phyloP scores from a whole-genome alignment of 1,140 invertebrate genomes.

The Chironomus tepperi region DNA sequence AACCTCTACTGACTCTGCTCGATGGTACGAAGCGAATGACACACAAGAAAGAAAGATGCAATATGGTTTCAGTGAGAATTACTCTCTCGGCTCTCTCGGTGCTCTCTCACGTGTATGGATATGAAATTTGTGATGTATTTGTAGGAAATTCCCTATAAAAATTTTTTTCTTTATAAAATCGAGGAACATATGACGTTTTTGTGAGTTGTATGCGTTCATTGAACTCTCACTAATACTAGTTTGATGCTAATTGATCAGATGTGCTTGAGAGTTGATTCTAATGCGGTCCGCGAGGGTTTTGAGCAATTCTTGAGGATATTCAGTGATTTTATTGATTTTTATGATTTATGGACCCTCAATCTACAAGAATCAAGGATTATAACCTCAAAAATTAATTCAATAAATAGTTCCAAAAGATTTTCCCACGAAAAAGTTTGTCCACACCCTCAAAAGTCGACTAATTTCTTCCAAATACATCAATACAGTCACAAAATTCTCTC shows the following conservation, averaged over 20 bases:
- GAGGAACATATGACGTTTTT: neutral
- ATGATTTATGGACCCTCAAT: no score
- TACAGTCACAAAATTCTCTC: neutral
- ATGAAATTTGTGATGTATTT: neutral
- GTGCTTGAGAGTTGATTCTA: neutral
- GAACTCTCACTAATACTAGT: constrained; percentile 11
- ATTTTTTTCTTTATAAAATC: constrained; percentile 6
- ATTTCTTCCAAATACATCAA: neutral
- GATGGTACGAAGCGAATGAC: neutral
- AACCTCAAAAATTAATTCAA: neutral
- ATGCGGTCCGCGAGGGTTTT: neutral
- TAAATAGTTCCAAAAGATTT: neutral
- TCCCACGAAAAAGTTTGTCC: neutral
- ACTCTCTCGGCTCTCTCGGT: neutral
- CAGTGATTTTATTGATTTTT: neutral
- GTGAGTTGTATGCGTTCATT: constrained; percentile 17
- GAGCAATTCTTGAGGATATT: neutral
- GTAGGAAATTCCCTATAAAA: constrained; percentile 7
- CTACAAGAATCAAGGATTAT: neutral
- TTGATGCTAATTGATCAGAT: constrained; percentile 14
- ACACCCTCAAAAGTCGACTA: neutral
- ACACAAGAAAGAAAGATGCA: neutral
- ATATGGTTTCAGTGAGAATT: constrained; percentile 1
- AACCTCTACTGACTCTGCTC: constrained; percentile 22
- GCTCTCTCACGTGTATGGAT: neutral